These are phyloP conservation scores for Caenorhabditis parvicauda DNA, from an alignment of 2,888 invertebrate genomes.

Conservation along the genomic window DNA sequence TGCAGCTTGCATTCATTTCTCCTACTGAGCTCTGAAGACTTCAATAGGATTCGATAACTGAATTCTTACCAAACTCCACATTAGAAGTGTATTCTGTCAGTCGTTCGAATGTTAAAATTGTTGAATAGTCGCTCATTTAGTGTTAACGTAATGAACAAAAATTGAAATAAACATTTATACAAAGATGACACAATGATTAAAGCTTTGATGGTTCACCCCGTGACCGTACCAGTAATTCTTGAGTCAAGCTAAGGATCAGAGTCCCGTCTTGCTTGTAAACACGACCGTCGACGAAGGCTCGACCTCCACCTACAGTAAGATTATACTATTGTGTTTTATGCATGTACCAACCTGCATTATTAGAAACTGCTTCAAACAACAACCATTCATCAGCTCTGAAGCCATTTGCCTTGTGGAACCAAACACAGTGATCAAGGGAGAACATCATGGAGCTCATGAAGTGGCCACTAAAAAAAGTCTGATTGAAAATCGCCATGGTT, in stretches of 20 bases:
- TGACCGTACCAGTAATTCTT: conserved; percentile 51
- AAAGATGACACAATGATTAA: conserved; percentile 1
- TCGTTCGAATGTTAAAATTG: too few species aligned
- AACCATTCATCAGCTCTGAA: conserved; percentile 55
- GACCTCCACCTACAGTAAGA: conserved; percentile 27
- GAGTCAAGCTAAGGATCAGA: conserved; percentile 45
- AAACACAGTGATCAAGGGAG: conserved; percentile 53
- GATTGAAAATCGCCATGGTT: too few species aligned
- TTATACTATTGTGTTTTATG: neutral
- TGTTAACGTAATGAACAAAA: too few species aligned
- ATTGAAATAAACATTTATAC: too few species aligned
- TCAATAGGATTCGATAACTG: too few species aligned
- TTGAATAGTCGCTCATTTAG: too few species aligned
- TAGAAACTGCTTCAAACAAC: conserved; percentile 48
- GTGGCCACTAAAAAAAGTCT: conserved; percentile 27
- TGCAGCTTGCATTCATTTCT: too few species aligned
- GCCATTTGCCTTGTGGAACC: conserved; percentile 45
- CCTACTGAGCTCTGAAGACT: too few species aligned
- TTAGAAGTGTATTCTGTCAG: too few species aligned
- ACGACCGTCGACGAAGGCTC: conserved; percentile 47
- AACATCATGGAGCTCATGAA: conserved; percentile 54
- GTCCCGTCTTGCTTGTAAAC: conserved; percentile 53
- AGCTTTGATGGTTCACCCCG: conserved; percentile 17
- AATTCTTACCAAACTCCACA: too few species aligned
- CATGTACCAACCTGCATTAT: conserved; percentile 34